Evolutionary conservation across 1,140 invertebrate species (phyloP).

Genomic region (Drosophila sulfurigaster): DNA sequence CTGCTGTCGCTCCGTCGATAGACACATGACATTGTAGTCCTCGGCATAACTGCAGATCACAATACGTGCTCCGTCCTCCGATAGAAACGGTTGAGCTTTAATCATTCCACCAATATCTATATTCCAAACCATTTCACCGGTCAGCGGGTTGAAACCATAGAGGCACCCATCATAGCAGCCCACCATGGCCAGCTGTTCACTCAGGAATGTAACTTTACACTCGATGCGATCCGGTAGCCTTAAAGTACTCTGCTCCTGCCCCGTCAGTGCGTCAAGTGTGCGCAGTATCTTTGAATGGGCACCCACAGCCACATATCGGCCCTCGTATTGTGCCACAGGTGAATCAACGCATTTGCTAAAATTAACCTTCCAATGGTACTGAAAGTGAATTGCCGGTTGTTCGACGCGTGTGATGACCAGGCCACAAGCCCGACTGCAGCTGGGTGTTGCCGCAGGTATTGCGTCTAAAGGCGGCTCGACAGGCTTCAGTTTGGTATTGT

Average conservation of each 20-base stretch:
- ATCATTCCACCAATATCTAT: slow-evolving; percentile 85
- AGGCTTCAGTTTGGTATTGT: slow-evolving; percentile 61
- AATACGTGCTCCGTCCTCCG: slow-evolving; percentile 48
- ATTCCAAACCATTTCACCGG: slow-evolving; percentile 85
- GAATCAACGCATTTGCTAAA: slow-evolving; percentile 87
- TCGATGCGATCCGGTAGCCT: slow-evolving; percentile 86
- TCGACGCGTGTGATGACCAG: slow-evolving; percentile 60
- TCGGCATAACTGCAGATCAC: slow-evolving; percentile 77
- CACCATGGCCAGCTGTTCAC: slow-evolving; percentile 67
- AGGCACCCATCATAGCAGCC: slow-evolving; percentile 87
- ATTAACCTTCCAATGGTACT: slow-evolving; percentile 84
- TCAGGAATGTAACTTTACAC: slow-evolving; percentile 85
- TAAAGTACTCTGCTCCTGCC: slow-evolving; percentile 77
- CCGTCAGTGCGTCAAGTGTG: slow-evolving; percentile 53
- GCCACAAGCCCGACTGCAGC: neutral
- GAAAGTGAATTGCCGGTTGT: slow-evolving; percentile 44
- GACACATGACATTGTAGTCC: slow-evolving; percentile 72
- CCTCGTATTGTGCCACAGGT: slow-evolving; percentile 81
- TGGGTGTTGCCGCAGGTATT: neutral
- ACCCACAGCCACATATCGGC: slow-evolving; percentile 63
- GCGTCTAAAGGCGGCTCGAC: slow-evolving; percentile 21
- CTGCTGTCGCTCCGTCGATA: slow-evolving; percentile 58
- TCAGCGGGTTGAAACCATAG: slow-evolving; percentile 85
- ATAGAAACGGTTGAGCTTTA: slow-evolving; percentile 85
- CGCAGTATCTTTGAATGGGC: slow-evolving; percentile 74